Percentiles rank a stretch among this genome's conserved stretches.
phyloP scores from a whole-genome alignment of 2,797 vertebrate species.

The Cygnus olor region DNA sequence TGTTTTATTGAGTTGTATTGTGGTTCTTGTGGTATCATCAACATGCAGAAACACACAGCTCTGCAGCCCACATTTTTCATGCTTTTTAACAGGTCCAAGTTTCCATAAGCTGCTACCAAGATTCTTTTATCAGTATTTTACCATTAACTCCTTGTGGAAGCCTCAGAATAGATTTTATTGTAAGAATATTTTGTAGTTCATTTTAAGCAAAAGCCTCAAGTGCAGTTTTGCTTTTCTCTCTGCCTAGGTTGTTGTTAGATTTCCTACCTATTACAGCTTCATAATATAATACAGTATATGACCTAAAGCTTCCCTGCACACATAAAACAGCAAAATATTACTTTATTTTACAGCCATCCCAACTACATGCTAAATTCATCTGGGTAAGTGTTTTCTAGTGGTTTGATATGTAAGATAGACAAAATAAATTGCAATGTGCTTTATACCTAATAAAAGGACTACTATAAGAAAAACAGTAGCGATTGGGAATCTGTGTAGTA shows the following conservation, averaged over 20 bases:
- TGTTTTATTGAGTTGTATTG: neutral
- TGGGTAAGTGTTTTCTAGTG: neutral
- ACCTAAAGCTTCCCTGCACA: neutral
- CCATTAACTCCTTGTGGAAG: neutral
- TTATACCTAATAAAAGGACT: neutral
- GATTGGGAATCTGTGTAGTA: neutral
- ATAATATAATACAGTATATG: neutral
- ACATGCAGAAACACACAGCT: neutral
- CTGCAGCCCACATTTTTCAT: neutral
- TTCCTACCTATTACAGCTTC: neutral
- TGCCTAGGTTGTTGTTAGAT: neutral
- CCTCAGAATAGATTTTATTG: neutral
- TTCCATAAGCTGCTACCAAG: neutral
- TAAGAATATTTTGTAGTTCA: neutral
- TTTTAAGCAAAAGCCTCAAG: neutral
- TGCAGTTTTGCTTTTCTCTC: neutral
- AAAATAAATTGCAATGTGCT: neutral
- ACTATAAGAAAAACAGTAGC: slow-evolving; percentile 2
- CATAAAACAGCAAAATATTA: neutral
- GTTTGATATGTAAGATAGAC: neutral
- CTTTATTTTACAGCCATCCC: slow-evolving; percentile 5
- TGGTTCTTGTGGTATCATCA: neutral
- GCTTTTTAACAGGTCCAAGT: neutral
- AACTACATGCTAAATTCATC: neutral
- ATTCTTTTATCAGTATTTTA: neutral